Conservation (phyloP, 2,888 invertebrate species). For the Cylindroiulus punctatus region DNA sequence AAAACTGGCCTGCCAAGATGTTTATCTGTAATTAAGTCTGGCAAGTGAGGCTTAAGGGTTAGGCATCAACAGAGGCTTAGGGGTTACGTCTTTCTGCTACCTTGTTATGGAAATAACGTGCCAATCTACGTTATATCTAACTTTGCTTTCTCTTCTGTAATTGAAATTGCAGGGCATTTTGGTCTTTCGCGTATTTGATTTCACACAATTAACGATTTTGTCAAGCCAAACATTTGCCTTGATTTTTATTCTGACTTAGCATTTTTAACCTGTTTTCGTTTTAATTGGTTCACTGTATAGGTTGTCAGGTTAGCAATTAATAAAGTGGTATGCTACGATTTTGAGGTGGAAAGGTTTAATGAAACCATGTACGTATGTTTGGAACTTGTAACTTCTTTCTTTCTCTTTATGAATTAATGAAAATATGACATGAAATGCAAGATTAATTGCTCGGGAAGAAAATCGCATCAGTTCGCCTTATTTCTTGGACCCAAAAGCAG, state of each 20-base stretch:
- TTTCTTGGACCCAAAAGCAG: too few species aligned
- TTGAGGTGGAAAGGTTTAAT: too few species aligned
- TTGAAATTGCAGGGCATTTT: neutral
- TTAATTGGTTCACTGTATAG: neutral
- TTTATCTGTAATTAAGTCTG: conserved; percentile 48
- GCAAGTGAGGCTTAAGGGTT: neutral
- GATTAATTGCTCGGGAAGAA: too few species aligned
- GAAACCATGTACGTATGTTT: neutral
- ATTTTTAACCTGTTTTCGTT: neutral
- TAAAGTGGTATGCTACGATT: neutral
- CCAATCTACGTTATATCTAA: conserved; percentile 23
- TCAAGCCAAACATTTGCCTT: neutral
- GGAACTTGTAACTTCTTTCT: neutral
- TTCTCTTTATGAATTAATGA: too few species aligned
- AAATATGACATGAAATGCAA: too few species aligned
- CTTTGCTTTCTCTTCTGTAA: neutral
- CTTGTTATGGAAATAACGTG: conserved; percentile 13
- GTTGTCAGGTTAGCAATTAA: neutral
- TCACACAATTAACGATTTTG: conserved; percentile 36
- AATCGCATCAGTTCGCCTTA: too few species aligned
- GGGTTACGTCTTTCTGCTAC: neutral
- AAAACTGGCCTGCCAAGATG: conserved; percentile 36
- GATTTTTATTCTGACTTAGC: neutral
- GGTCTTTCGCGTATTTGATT: neutral
- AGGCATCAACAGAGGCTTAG: neutral